A percentile compares a stretch with the other conserved stretches of the same genome.
Evolutionary conservation across 2,888 invertebrate genomes (phyloP).

Genomic region (Osedax frankpressi): DNA sequence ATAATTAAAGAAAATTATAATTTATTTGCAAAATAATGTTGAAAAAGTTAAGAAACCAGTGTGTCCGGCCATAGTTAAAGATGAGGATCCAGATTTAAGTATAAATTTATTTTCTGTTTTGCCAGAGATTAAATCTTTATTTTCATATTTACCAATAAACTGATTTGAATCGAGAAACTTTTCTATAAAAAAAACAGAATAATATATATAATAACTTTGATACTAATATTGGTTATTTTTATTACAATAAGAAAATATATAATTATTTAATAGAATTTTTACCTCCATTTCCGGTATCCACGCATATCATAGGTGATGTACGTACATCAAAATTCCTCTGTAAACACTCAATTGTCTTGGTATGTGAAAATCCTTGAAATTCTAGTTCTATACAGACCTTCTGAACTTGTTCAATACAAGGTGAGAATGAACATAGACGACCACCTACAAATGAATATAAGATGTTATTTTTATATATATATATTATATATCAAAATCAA

Average conservation of each 20-base stretch:
- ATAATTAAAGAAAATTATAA: no score
- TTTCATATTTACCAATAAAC: neutral
- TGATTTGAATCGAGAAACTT: neutral
- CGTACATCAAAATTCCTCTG: slow-evolving; percentile 36
- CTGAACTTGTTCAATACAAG: slow-evolving; percentile 97
- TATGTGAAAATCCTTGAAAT: slow-evolving; percentile 64
- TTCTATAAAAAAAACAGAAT: neutral
- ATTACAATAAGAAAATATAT: neutral
- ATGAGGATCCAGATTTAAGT: neutral
- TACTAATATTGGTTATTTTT: no score
- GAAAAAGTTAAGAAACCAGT: neutral
- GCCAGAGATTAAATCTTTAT: neutral
- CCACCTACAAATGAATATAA: slow-evolving; percentile 56
- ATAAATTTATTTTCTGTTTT: neutral
- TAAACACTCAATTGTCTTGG: slow-evolving; percentile 69
- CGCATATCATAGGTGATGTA: slow-evolving; percentile 30
- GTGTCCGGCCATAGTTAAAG: neutral
- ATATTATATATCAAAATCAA: neutral
- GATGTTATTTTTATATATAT: neutral
- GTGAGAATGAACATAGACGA: slow-evolving; percentile 89
- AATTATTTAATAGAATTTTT: neutral
- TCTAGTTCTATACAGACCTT: slow-evolving; percentile 63
- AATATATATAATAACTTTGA: neutral
- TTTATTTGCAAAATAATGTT: neutral
- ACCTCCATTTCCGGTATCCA: neutral